Evolutionary conservation across 2,797 vertebrate genomes (phyloP).

Genomic region (Sebastes hubbsi): DNA sequence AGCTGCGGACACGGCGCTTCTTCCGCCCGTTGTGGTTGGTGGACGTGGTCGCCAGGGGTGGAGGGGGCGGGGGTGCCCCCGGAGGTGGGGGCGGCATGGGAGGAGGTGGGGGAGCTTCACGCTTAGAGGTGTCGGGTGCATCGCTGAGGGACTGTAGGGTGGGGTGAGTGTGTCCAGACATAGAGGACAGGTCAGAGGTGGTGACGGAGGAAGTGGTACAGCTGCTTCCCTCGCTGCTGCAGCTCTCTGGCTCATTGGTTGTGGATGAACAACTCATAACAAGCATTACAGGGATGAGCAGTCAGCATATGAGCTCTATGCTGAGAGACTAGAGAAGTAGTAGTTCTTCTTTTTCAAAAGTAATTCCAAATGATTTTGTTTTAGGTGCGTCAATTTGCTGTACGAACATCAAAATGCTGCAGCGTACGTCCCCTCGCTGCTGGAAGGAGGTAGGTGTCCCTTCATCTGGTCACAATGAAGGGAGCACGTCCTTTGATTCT

Average conservation of each 20-base stretch:
- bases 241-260: conserved; percentile 89
- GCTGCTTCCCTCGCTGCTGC: conserved; percentile 76
- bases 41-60: conserved; percentile 59
- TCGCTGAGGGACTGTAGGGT: conserved; percentile 36
- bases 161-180: conserved; percentile 76
- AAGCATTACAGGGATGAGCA: conserved; percentile 82
- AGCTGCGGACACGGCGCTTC: conserved; percentile 93
- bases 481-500: conserved; percentile 45
- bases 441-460: conserved; percentile 27
- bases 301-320: conserved; percentile 47
- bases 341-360: neutral
- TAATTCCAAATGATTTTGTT: neutral
- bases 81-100: conserved; percentile 58
- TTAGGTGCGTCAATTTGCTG: neutral
- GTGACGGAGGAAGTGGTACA: conserved; percentile 62
- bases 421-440: neutral
- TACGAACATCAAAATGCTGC: neutral
- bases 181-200: conserved; percentile 74
- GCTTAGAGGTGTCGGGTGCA: conserved; percentile 14
- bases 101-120: conserved; percentile 51
- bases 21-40: conserved; percentile 82
- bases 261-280: conserved; percentile 91
- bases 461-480: conserved; percentile 62
- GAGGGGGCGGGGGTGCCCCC: conserved; percentile 63
- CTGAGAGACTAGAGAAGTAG: neutral